Evolutionary conservation across 2,113 vertebrate species (phyloP).

Genomic region (Elephas maximus): DNA sequence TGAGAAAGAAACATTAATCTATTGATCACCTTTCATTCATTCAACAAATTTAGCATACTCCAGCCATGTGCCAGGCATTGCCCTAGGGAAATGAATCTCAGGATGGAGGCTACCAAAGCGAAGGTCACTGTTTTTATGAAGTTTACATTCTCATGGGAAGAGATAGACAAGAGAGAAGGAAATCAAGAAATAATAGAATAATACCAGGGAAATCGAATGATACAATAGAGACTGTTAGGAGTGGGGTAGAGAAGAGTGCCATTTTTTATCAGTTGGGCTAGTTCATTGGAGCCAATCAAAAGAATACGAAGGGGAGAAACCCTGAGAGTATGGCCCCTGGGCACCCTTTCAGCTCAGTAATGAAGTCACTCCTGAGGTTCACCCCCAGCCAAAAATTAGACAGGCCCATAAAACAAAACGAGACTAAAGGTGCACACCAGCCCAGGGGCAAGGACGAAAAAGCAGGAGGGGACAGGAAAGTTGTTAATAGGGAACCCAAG

Average conservation of each 20-base stretch:
- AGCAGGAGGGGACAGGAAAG: too few species aligned
- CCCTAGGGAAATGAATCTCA: neutral
- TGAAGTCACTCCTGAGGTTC: too few species aligned
- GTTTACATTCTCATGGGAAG: neutral
- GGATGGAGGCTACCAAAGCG: neutral
- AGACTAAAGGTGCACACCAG: too few species aligned
- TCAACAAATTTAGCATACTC: neutral
- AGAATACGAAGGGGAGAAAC: neutral
- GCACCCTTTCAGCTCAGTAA: too few species aligned
- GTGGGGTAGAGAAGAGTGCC: accelerated
- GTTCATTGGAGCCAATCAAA: neutral
- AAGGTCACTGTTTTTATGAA: neutral
- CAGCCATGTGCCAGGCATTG: neutral
- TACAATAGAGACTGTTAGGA: neutral
- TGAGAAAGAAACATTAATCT: neutral
- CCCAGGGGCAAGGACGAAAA: too few species aligned
- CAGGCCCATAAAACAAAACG: too few species aligned
- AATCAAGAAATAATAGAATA: neutral
- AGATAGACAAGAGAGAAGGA: neutral
- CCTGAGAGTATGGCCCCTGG: too few species aligned
- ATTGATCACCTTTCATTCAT: neutral
- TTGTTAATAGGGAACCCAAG: too few species aligned
- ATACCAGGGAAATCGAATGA: neutral
- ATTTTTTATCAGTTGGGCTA: neutral
- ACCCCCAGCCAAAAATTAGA: too few species aligned